phyloP scores from a whole-genome alignment of 2,113 vertebrate genomes.

The Macroglossus sobrinus region DNA sequence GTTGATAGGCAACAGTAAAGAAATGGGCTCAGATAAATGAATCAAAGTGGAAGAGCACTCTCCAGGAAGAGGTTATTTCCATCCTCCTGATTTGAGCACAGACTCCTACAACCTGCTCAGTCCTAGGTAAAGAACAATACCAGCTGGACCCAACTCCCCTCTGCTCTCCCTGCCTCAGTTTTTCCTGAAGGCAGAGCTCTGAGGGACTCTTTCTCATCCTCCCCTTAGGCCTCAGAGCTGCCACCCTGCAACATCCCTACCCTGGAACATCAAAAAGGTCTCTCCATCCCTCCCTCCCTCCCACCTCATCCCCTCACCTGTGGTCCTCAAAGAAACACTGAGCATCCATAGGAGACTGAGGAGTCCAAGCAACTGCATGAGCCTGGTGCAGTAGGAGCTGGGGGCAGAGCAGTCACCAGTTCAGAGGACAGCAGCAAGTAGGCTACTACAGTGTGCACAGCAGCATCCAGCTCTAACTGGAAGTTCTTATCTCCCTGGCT shows the following conservation, averaged over 20 bases:
- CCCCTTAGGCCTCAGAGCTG: not conserved
- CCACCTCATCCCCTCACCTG: not conserved
- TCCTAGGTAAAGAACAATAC: not conserved
- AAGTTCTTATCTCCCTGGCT: not conserved
- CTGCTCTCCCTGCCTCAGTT: not conserved
- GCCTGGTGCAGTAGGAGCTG: rapidly evolving
- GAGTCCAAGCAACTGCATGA: not conserved
- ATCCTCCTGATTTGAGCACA: rapidly evolving
- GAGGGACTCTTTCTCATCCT: not conserved
- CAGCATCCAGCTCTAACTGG: not conserved
- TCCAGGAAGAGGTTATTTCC: not conserved
- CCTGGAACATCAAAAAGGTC: not conserved
- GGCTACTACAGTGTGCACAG: not conserved
- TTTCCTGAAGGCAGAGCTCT: not conserved
- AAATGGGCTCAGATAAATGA: not conserved
- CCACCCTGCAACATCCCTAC: not conserved
- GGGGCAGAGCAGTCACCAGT: not conserved
- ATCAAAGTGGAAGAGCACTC: not conserved
- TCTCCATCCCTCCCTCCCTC: not conserved
- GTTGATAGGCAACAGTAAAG: not conserved
- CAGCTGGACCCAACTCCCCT: not conserved
- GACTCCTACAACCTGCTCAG: too few relatives aligned
- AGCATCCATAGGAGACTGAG: conserved; percentile 48
- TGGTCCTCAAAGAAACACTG: not conserved
- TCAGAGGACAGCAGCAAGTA: rapidly evolving